phyloP scores from a whole-genome alignment of 2,888 invertebrate species.

The Chironomus tentans region DNA sequence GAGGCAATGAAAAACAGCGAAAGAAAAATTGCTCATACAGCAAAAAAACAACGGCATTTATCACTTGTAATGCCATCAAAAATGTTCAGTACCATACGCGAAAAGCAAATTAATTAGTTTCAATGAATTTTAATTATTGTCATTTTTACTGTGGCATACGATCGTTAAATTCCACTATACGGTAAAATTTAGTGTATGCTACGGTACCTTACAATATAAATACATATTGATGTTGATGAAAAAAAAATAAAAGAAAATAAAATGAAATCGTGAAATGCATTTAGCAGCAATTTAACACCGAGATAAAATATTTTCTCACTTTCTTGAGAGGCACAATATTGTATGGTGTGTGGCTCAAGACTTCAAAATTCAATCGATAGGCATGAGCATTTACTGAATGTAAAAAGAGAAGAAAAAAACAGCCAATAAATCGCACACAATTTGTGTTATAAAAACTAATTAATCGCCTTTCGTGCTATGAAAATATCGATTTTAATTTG shows the following conservation, averaged over 20 bases:
- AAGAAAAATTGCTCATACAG: not conserved
- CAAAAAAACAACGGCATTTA: not conserved
- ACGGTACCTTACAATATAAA: not conserved
- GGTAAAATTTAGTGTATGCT: not conserved
- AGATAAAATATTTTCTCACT: slow-evolving; percentile 25
- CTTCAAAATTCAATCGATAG: not conserved
- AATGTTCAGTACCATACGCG: not conserved
- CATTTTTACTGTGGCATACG: not conserved
- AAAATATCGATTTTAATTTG: slow-evolving; percentile 20
- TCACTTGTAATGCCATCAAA: slow-evolving; percentile 12
- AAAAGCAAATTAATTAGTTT: slow-evolving; percentile 20
- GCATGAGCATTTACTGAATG: not conserved
- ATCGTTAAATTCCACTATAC: not conserved
- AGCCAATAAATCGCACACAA: slow-evolving; percentile 22
- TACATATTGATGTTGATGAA: not conserved
- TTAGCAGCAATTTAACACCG: slow-evolving; percentile 13
- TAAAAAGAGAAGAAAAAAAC: not conserved
- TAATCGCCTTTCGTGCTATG: slow-evolving; percentile 20
- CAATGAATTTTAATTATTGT: slow-evolving; percentile 26
- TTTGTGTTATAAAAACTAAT: slow-evolving; percentile 25
- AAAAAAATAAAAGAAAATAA: not conserved
- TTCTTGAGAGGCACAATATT: not conserved
- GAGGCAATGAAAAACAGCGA: not conserved
- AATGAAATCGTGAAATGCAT: slow-evolving; percentile 15
- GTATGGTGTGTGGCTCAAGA: slow-evolving; percentile 9